Evolutionary conservation across 2,888 invertebrate species (phyloP).

Genomic region (Tiphia femorata): DNA sequence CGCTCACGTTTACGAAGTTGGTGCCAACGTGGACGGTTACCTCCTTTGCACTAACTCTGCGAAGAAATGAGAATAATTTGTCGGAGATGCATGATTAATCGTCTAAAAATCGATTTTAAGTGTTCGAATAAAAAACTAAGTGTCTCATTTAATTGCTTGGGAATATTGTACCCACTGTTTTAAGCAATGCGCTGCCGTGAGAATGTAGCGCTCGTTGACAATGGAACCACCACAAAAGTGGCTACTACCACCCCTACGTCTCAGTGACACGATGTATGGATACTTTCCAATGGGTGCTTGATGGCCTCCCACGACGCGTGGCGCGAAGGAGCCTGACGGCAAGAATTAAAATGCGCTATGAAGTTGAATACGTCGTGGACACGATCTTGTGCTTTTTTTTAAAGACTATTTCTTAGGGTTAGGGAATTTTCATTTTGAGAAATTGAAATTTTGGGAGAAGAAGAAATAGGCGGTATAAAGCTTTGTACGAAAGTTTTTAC

Average conservation of each 20-base stretch:
- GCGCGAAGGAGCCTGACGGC: slow-evolving; percentile 6
- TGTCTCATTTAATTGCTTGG: no score
- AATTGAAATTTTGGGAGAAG: no score
- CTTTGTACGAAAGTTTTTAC: no score
- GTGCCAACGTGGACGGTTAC: slow-evolving; percentile 24
- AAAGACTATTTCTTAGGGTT: no score
- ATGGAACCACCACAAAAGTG: slow-evolving; percentile 34
- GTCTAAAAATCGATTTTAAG: background rate
- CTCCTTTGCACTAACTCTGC: background rate
- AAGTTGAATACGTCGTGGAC: no score
- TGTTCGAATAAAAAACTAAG: no score
- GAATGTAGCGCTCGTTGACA: slow-evolving; percentile 21
- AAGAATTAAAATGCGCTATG: background rate
- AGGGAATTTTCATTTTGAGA: no score
- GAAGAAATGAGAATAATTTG: background rate
- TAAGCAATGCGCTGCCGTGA: slow-evolving; percentile 37
- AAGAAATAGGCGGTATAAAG: no score
- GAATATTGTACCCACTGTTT: slow-evolving; percentile 13
- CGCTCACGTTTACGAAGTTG: background rate
- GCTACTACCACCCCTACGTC: slow-evolving; percentile 52
- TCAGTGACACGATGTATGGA: slow-evolving; percentile 71
- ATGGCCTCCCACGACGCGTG: slow-evolving; percentile 66
- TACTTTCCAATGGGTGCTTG: slow-evolving; percentile 71
- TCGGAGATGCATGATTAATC: no score
- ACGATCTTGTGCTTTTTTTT: background rate